These are phyloP conservation scores for Erinaceus europaeus DNA, from an alignment of 2,113 vertebrate genomes.

Conservation along the genomic window DNA sequence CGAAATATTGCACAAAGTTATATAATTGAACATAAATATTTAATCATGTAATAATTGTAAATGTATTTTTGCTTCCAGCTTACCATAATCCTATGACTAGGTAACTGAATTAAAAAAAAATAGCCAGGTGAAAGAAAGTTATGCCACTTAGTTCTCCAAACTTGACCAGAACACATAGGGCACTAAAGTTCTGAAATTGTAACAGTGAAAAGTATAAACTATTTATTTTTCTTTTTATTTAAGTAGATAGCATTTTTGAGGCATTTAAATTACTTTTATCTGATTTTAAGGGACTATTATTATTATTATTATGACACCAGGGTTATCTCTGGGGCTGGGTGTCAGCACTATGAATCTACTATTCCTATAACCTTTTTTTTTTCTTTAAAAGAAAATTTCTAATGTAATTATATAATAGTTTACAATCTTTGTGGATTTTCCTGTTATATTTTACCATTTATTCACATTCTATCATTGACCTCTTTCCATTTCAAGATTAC, in stretches of 20 bases:
- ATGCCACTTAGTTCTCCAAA: not conserved
- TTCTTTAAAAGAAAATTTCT: too few relatives aligned
- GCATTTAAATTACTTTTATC: not conserved
- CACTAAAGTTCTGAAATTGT: not conserved
- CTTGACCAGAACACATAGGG: not conserved
- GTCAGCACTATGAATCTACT: too few relatives aligned
- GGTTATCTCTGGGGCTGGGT: too few relatives aligned
- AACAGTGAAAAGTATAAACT: not conserved
- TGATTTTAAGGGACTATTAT: too few relatives aligned
- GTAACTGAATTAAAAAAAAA: not conserved
- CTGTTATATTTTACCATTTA: too few relatives aligned
- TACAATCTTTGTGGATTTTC: too few relatives aligned
- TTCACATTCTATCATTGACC: too few relatives aligned
- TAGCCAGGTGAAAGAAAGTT: not conserved
- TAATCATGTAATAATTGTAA: not conserved
- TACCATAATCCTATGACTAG: not conserved
- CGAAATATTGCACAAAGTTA: not conserved
- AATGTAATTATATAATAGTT: too few relatives aligned
- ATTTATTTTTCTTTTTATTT: not conserved
- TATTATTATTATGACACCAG: too few relatives aligned
- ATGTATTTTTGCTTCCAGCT: not conserved
- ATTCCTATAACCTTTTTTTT: too few relatives aligned
- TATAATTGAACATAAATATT: not conserved
- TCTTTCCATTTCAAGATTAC: too few relatives aligned
- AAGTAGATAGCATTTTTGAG: conserved; percentile 2